These are phyloP conservation scores for Dryomyza anilis DNA, from an alignment of 2,888 invertebrate genomes.

Conservation along the genomic window DNA sequence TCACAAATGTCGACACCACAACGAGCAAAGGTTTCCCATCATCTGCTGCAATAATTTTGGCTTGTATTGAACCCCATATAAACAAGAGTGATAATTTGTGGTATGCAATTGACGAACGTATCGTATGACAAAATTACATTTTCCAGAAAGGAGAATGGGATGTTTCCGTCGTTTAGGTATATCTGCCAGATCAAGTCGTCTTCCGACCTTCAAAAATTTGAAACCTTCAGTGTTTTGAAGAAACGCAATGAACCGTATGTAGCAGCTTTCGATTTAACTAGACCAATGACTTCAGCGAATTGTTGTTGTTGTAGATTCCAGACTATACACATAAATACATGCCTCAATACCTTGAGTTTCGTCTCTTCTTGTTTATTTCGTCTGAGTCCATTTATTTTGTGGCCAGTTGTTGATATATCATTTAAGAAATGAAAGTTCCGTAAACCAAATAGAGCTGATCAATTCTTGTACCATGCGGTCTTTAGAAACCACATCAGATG, in stretches of 20 bases:
- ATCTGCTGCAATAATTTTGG: too few species aligned
- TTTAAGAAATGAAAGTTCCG: too few species aligned
- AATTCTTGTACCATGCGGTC: neutral
- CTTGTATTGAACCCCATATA: neutral
- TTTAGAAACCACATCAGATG: neutral
- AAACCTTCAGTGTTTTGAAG: constrained; percentile 19
- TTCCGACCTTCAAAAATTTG: constrained; percentile 28
- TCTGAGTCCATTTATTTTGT: neutral
- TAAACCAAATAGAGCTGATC: too few species aligned
- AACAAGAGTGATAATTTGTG: constrained; percentile 23
- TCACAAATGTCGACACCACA: too few species aligned
- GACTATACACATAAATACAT: too few species aligned
- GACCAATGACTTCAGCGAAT: constrained; percentile 22
- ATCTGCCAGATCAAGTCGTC: constrained; percentile 21
- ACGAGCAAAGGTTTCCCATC: too few species aligned
- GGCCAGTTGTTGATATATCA: neutral
- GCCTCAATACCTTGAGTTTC: constrained; percentile 6
- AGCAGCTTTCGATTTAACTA: neutral
- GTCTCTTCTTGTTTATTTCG: constrained; percentile 24
- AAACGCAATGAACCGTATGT: neutral
- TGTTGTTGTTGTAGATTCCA: constrained; percentile 26
- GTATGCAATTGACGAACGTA: too few species aligned
- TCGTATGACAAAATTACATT: too few species aligned
- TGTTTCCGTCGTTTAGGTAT: constrained; percentile 15
- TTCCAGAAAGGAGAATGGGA: neutral